Evolutionary conservation across 1,140 invertebrate genomes (phyloP).

Genomic region (Caenorhabditis elegans): WBcel235 BX284606.5:3199001-3199500

Average conservation of each 20-base stretch:
- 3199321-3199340: background rate
- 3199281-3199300: slow-evolving; percentile 35
- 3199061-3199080: background rate
- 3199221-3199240: background rate
- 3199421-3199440: background rate
- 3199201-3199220: background rate
- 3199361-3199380: slow-evolving; percentile 10
- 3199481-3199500: slow-evolving; percentile 33
- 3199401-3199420: background rate
- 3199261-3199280: slow-evolving; percentile 44
- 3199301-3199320: background rate
- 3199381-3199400: slow-evolving; percentile 27
- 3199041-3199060: background rate
- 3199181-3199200: background rate
- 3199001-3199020: slow-evolving; percentile 15
- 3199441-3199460: background rate
- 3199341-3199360: background rate
- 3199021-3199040: slow-evolving; percentile 9
- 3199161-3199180: background rate
- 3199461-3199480: slow-evolving; percentile 18
- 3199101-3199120: background rate
- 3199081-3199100: background rate
- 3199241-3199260: slow-evolving; percentile 26
- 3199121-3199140: background rate
- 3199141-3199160: too few species aligned